Conservation (phyloP, 2,113 vertebrate species). For the Rhizomys pruinosus region DNA sequence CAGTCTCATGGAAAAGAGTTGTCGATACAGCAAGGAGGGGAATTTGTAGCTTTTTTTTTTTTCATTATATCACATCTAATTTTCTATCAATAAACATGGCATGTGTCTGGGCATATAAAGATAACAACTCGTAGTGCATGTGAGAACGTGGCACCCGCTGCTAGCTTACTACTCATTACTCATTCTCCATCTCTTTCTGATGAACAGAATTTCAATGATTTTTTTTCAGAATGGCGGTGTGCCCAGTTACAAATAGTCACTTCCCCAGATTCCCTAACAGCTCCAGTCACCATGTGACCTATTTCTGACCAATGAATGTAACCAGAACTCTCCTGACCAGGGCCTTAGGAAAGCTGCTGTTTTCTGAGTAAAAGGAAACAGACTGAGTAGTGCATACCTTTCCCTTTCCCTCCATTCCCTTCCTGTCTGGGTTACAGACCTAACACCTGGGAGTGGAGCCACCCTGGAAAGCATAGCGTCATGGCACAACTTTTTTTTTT, state of each 20-base stretch:
- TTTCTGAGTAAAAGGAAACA: constrained; percentile 19
- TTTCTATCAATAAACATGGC: constrained; percentile 54
- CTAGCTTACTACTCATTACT: neutral
- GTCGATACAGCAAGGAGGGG: neutral
- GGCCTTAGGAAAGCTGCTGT: neutral
- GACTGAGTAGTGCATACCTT: neutral
- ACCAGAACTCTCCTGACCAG: neutral
- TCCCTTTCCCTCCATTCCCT: neutral
- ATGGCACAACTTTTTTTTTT: neutral
- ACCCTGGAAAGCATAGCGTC: neutral
- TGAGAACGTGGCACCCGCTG: constrained; percentile 1
- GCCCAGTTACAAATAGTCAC: constrained; percentile 50
- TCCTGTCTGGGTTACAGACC: neutral
- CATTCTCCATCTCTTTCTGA: constrained; percentile 43
- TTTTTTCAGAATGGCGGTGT: constrained; percentile 25
- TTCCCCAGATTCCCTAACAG: constrained; percentile 4
- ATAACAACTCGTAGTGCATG: neutral
- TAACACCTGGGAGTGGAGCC: neutral
- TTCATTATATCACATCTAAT: neutral
- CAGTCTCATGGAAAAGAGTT: neutral
- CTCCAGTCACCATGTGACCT: neutral
- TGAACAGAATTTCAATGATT: constrained; percentile 16
- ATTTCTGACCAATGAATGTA: constrained; percentile 12
- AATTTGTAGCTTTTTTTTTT: neutral
- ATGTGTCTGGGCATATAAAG: neutral